Percentiles rank a stretch among this genome's conserved stretches.
These are phyloP conservation scores for Lipophrys pholis DNA, from an alignment of 2,113 vertebrate genomes.

Conservation along the genomic window DNA sequence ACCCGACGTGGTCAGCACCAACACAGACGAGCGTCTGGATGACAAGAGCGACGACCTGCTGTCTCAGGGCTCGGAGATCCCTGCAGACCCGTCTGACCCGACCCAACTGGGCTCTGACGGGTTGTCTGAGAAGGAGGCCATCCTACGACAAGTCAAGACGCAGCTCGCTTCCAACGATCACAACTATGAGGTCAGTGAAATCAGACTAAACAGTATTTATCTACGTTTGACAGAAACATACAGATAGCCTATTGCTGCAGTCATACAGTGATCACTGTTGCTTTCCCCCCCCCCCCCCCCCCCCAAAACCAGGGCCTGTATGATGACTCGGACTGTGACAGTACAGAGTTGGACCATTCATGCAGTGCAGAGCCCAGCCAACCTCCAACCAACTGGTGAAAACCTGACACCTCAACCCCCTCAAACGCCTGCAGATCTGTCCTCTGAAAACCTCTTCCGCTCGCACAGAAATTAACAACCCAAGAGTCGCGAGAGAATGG, in stretches of 20 bases:
- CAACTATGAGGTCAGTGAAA: conserved; percentile 80
- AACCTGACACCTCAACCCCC: conserved; percentile 36
- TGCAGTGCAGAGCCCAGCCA: conserved; percentile 86
- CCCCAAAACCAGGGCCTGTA: conserved; percentile 79
- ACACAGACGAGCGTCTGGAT: conserved; percentile 91
- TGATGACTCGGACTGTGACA: conserved; percentile 95
- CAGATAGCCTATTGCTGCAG: background rate
- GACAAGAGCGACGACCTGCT: conserved; percentile 91
- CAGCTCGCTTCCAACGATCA: conserved; percentile 85
- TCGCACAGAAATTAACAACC: conserved; percentile 5
- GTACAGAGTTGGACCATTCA: conserved; percentile 90
- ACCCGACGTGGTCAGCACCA: conserved; percentile 92
- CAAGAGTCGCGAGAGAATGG: conserved; percentile 26
- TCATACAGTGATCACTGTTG: too few relatives aligned
- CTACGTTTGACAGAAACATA: background rate
- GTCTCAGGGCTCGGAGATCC: conserved; percentile 91
- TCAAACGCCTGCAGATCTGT: conserved; percentile 24
- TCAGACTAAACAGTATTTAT: background rate
- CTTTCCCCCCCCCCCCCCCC: background rate
- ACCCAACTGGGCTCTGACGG: conserved; percentile 83
- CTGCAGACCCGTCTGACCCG: conserved; percentile 85
- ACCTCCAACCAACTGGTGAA: conserved; percentile 85
- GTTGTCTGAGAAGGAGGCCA: conserved; percentile 86
- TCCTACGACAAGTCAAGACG: conserved; percentile 84
- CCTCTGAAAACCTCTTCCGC: conserved; percentile 24